Base-by-base conservation (phyloP, 2,888 invertebrate species). In the Acleris sparsana region DNA sequence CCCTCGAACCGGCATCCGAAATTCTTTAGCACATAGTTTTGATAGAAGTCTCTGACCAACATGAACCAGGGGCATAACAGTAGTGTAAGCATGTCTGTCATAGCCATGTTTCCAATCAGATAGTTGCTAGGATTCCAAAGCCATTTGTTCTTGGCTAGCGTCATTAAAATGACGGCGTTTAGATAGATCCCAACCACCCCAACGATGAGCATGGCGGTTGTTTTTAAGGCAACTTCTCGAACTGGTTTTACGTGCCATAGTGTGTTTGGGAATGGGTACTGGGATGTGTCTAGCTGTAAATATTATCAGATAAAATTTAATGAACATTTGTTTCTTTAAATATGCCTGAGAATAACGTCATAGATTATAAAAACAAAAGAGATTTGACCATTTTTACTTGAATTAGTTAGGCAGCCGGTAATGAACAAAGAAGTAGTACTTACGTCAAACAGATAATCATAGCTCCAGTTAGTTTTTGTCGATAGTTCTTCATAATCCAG, bases 1-100 rank as follows among this genome's bases (percentile, higher is more conserved):
- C 96, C 97, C 84, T 97, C 97, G 73, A 95, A 93, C 72, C 94
- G 94, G 80, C 97, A 97, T 9, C 97, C 96, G 63, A 96, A 93
- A 13, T 91, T 88, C 18, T 95, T 96, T 66, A 97, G 85, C 70
- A 95, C 93, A 82, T 95, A 97, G 75, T 96, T 96, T 86, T 97
- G 97, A 77, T 94, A 96, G 75, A 97, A 94, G 80, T 97, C 96
- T 52, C 94, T 92, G 16, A 95, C 93, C 70, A 97, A 88, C 86
- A 96, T 95, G 75, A 97, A 94, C 94, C 95, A 95, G 0, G 97
- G 96, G 62, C 96, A 96, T 11, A 96, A 86, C 0, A 96, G 69
- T 4, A 96, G 81, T 0, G 95, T 95, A 1, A 94, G 76, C 18
- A 96, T 85, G 81, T 97, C 97, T 0, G 95, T 95, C 0, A 94